Evolutionary conservation across 2,797 vertebrate genomes (phyloP), one percentile per base, ranked within the genome.

Genomic region (Aphelocoma californica): DNA sequence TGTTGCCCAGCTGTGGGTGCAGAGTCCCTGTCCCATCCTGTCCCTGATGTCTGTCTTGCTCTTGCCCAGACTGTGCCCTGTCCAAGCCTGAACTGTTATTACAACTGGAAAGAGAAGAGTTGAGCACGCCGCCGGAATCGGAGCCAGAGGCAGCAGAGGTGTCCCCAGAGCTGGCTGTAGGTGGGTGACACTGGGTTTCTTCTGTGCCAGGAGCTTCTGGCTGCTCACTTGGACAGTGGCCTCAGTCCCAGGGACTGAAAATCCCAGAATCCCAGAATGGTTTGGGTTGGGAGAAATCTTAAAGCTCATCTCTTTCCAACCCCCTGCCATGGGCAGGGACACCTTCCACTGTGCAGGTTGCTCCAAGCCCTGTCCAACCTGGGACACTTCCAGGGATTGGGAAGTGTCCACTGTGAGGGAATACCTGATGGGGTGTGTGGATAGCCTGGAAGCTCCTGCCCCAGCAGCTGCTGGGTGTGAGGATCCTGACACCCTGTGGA

Each of bases 111-210:
- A 57, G 50, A 15, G 91, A 69, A 26, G 85, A 91, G 31, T 70
- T 24, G 12, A 48, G 36, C 10, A 1, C 1, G 0, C 26, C 0
- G 0, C 14, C 0, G 0, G 36, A 74, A 29, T 23, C 3, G 0
- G 31, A 38, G 48, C 36, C 10, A 31, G 31, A 54, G 25, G 48
- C 24, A 50, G 25, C 34, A 8, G 56, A 40, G 1, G 15, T 50
- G 17, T 54, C 57, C 38, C 65, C 11, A 9, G 44, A 73, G 31
- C 65, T 50, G 11, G 40, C 78, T 17, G 2, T 1, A 58, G 93
- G 93, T 96, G 70, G 5, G 93, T 89, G 83, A 44, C 32, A 2
- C 67, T 13, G 44, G 15, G 31, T 26, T 54, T 50, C 36, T 50
- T 18, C 45, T 4, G 2, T 60, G 50, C 50, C 45, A 6, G 34